Conservation (phyloP, 2,888 invertebrate species). For the Amphipyra tragopoginis region DNA sequence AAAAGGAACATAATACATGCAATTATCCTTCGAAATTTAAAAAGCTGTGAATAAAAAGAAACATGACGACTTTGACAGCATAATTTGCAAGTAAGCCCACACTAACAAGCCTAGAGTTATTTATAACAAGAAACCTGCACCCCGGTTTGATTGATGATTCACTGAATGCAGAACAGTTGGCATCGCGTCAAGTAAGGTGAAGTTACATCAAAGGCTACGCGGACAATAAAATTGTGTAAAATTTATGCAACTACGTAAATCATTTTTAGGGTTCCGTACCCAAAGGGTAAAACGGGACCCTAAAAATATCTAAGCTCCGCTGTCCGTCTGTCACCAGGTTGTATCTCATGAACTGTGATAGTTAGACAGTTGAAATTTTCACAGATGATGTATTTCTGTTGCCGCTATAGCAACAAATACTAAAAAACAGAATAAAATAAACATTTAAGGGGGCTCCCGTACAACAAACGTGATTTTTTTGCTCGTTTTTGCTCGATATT, state of each 20-base stretch:
- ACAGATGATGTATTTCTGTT: no score
- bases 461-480: no score
- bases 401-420: no score
- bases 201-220: constrained; percentile 26
- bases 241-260: neutral
- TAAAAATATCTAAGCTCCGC: no score
- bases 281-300: no score
- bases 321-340: no score
- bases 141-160: constrained; percentile 56
- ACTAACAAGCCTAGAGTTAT: constrained; percentile 56
- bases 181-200: constrained; percentile 42
- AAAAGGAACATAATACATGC: constrained; percentile 18
- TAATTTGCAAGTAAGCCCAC: constrained; percentile 56
- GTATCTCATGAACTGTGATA: no score
- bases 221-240: neutral
- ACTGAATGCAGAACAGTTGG: constrained; percentile 56
- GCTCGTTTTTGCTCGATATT: no score
- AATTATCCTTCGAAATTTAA: constrained; percentile 35
- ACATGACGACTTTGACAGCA: constrained; percentile 48
- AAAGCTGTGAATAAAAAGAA: constrained; percentile 33
- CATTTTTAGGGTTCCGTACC: no score
- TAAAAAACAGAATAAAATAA: no score
- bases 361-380: no score
- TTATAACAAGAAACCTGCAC: constrained; percentile 56
- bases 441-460: no score